Base-by-base conservation (phyloP, 2,113 vertebrate species). In the Calonectris borealis region DNA sequence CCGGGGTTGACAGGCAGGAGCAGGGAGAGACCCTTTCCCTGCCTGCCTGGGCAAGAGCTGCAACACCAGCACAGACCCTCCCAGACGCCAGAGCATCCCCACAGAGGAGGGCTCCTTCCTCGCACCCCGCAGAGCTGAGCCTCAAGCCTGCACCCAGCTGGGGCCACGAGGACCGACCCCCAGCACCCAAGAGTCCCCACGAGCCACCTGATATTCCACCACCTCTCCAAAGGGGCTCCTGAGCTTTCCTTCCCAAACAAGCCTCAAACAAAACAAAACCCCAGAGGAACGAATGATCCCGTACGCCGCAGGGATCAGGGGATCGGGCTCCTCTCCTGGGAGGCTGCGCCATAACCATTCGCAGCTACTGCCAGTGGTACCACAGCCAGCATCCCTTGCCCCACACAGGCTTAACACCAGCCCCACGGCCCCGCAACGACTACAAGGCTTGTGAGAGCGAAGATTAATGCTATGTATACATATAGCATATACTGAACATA, bases 271-370 rank as follows among this genome's bases (percentile, higher is more conserved):
- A 49, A 36, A 26, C 22, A 4, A 72, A 38, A 14, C 3, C 29
- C 32, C 19, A 6, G 73, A 36, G 68, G 31, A 82, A 26, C 0
- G 1, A 13, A 13, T 0, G 18, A 25, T 4, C 64, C 54, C 51
- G 2, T 4, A 7, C 0, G 0, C 44, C 2, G 1, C 55, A 10
- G 42, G 0, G 13, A 6, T 11, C 4, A 1, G 20, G 40, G 40
- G 20, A 20, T 11, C 0, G 1, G 34, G 22, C 27, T 36, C 40
- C 34, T 54, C 13, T 71, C 51, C 57, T 19, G 1, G 0, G 25
- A 71, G 17, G 29, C 55, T 49, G n/a, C 90, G 65, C 65, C 7
- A 0, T 18, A 16, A 51, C 58, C 70, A 3, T 7, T 10, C 13
- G 5, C 78, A 88, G 52, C 68, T 48, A 22, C 61, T 2, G 14